These are phyloP conservation scores for Cyrtorhinus lividipennis DNA, from an alignment of 1,140 invertebrate genomes.

Conservation along the genomic window DNA sequence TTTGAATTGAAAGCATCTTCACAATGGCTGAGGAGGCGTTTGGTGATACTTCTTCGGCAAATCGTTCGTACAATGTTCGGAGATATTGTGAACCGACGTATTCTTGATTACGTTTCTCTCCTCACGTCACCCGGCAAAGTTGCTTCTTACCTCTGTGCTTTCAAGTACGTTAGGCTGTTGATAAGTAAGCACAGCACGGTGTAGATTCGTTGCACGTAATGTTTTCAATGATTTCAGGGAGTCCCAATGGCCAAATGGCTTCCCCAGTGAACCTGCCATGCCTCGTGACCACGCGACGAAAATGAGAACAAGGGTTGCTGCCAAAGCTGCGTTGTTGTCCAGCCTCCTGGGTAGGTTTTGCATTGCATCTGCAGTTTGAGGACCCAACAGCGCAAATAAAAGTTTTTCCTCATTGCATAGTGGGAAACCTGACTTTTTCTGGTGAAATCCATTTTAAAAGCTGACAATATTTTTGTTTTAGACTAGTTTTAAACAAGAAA, in stretches of 20 bases:
- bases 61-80: constrained; percentile 65
- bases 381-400: neutral
- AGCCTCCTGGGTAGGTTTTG: constrained; percentile 48
- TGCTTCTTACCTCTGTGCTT: constrained; percentile 69
- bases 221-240: constrained; percentile 37
- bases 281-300: constrained; percentile 54
- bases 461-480: too few species aligned
- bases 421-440: neutral
- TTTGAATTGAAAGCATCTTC: constrained; percentile 77
- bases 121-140: constrained; percentile 80
- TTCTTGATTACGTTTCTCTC: constrained; percentile 79
- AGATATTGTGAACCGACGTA: constrained; percentile 74
- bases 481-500: too few species aligned
- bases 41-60: constrained; percentile 64
- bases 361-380: neutral
- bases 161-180: constrained; percentile 78
- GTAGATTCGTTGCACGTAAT: neutral
- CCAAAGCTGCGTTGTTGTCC: constrained; percentile 68
- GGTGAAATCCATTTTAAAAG: constrained; percentile 18
- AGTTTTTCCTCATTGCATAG: neutral
- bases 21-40: constrained; percentile 70
- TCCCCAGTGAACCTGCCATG: constrained; percentile 42
- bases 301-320: constrained; percentile 65
- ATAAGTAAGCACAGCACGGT: constrained; percentile 1
- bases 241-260: constrained; percentile 63